A percentile compares a stretch with the other conserved stretches of the same genome.
Evolutionary conservation across 1,140 invertebrate genomes (phyloP).

Genomic region (Acromyrmex heyeri): DNA sequence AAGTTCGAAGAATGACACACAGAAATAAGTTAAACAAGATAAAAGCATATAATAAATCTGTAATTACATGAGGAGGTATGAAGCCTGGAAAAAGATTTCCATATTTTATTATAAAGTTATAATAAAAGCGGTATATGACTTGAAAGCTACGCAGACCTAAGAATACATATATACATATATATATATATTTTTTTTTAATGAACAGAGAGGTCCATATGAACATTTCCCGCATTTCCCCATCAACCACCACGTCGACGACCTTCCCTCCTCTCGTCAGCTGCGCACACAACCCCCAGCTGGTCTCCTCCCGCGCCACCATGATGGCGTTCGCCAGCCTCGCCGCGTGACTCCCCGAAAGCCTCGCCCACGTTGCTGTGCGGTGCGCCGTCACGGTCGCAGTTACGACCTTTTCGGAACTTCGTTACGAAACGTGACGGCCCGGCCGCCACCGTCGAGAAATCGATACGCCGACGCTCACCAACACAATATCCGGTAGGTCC

Average conservation of each 20-base stretch:
- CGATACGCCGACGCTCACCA: conserved; percentile 75
- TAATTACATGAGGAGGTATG: background rate
- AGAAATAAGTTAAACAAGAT: background rate
- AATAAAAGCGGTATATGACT: conserved; percentile 6
- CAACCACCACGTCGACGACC: conserved; percentile 22
- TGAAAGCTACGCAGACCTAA: background rate
- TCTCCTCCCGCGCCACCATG: conserved; percentile 38
- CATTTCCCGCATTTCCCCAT: conserved; percentile 19
- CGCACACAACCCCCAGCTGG: conserved; percentile 55
- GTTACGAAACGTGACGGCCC: conserved; percentile 64
- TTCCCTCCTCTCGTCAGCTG: conserved; percentile 50
- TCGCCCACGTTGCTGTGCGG: background rate
- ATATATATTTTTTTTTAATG: conserved; percentile 9
- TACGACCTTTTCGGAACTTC: conserved; percentile 64
- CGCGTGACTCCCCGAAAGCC: conserved; percentile 44
- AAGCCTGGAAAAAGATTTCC: background rate
- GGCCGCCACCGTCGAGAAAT: conserved; percentile 71
- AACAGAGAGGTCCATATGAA: conserved; percentile 5
- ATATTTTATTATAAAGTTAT: background rate
- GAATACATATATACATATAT: background rate
- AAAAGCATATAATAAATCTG: background rate
- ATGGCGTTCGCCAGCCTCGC: conserved; percentile 52
- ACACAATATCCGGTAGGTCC: conserved; percentile 71
- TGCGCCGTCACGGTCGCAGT: conserved; percentile 10
- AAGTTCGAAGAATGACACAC: background rate